These are phyloP conservation scores for Polymixis lichenea DNA, from an alignment of 2,888 invertebrate genomes.

Conservation along the genomic window DNA sequence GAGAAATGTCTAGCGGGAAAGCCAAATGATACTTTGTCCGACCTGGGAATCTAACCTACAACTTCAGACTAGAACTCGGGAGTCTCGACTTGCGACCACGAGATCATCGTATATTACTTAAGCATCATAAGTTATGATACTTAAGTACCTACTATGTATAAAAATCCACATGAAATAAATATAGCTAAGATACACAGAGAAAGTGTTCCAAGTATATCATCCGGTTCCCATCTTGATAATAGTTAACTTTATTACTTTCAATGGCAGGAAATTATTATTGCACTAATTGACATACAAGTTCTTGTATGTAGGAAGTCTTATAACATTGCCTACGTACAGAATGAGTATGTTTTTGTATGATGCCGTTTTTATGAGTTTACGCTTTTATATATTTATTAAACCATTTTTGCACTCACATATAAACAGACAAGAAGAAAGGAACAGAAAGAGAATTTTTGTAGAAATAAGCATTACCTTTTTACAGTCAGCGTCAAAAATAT, in stretches of 20 bases:
- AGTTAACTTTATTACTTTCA: slow-evolving; percentile 43
- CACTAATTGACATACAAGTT: slow-evolving; percentile 46
- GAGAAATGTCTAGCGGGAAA: not conserved
- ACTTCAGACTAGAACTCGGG: not conserved
- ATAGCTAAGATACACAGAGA: slow-evolving; percentile 20
- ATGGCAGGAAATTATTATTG: slow-evolving; percentile 58
- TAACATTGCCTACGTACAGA: slow-evolving; percentile 8
- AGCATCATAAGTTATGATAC: too few relatives aligned
- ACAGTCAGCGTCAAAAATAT: too few relatives aligned
- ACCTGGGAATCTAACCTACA: too few relatives aligned
- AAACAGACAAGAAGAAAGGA: too few relatives aligned
- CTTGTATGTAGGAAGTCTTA: slow-evolving; percentile 16
- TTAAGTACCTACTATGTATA: not conserved
- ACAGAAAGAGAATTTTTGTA: too few relatives aligned
- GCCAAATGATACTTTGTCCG: too few relatives aligned
- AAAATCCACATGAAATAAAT: slow-evolving; percentile 2
- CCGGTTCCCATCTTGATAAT: slow-evolving; percentile 46
- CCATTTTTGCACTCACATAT: too few relatives aligned
- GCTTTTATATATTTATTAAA: not conserved
- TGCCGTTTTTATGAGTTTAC: not conserved
- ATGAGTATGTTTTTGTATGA: not conserved
- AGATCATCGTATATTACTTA: too few relatives aligned
- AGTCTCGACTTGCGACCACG: too few relatives aligned
- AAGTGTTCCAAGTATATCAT: slow-evolving; percentile 41
- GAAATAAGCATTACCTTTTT: too few relatives aligned